A percentile compares a stretch with the other conserved stretches of the same genome.
phyloP scores from a whole-genome alignment of 2,888 invertebrate species.

The Philaethria dido region DNA sequence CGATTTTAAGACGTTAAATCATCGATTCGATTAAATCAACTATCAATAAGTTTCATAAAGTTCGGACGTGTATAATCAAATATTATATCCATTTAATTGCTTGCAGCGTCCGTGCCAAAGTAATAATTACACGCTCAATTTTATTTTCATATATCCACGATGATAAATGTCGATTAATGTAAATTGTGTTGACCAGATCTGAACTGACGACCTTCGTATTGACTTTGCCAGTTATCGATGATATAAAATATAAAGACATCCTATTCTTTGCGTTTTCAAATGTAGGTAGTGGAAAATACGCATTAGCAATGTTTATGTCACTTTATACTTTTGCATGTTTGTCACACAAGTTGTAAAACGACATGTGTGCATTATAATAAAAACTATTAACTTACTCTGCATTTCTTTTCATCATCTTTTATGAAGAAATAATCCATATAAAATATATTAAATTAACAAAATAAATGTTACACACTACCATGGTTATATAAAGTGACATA shows the following conservation, averaged over 20 bases:
- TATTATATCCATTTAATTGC: slow-evolving; percentile 25
- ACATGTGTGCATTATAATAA: too few species aligned
- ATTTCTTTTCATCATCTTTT: too few species aligned
- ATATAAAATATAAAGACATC: not conserved
- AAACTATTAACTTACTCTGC: too few species aligned
- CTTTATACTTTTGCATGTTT: too few species aligned
- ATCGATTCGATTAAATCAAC: slow-evolving; percentile 7
- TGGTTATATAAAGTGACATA: too few species aligned
- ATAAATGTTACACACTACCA: too few species aligned
- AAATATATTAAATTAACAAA: too few species aligned
- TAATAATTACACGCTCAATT: slow-evolving; percentile 24
- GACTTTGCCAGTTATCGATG: slow-evolving; percentile 11
- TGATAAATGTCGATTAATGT: slow-evolving; percentile 33
- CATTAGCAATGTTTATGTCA: too few species aligned
- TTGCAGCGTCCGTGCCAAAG: slow-evolving; percentile 20
- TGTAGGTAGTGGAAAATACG: too few species aligned
- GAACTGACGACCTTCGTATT: slow-evolving; percentile 28
- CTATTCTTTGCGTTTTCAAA: not conserved
- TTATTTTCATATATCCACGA: slow-evolving; percentile 26
- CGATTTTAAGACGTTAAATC: not conserved
- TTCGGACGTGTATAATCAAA: slow-evolving; percentile 27
- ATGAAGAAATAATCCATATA: too few species aligned
- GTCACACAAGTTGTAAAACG: too few species aligned
- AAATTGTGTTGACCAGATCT: slow-evolving; percentile 20
- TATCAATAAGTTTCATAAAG: slow-evolving; percentile 1